Evolutionary conservation across 2,888 invertebrate species (phyloP).

Genomic region (Chymomyza amoena): DNA sequence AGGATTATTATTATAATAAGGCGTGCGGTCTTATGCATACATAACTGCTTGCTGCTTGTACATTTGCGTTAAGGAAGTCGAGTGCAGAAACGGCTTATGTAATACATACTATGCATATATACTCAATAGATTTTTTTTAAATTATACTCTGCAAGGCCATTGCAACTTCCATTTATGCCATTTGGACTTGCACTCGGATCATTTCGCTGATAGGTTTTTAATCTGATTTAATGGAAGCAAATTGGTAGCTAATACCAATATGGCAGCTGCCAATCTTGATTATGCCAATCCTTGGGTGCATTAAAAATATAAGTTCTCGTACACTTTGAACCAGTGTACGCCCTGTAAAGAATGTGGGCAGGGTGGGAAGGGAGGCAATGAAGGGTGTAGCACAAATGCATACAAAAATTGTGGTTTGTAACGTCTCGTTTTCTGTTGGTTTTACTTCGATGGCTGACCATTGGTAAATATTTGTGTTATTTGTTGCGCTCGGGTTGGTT

Average conservation of each 20-base stretch:
- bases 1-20: background rate
- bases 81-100: conserved; percentile 10
- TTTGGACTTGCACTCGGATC: conserved; percentile 39
- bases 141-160: no score
- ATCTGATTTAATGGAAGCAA: conserved; percentile 49
- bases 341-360: no score
- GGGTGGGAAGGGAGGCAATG: no score
- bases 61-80: background rate
- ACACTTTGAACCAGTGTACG: no score
- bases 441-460: conserved; percentile 18
- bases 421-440: background rate
- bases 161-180: conserved; percentile 7
- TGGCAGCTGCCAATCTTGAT: background rate
- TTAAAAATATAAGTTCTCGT: conserved; percentile 15
- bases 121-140: no score
- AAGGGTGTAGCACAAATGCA: background rate
- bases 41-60: background rate
- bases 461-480: conserved; percentile 66
- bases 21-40: background rate
- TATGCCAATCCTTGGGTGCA: conserved; percentile 8
- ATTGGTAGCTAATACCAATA: conserved; percentile 38
- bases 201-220: conserved; percentile 50
- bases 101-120: background rate
- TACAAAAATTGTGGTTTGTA: conserved; percentile 4
- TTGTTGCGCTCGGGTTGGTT: conserved; percentile 70